Percentiles rank a stretch among this genome's conserved stretches.
These are phyloP conservation scores for Neomorphus geoffroyi DNA, from an alignment of 2,797 vertebrate genomes.

Conservation along the genomic window DNA sequence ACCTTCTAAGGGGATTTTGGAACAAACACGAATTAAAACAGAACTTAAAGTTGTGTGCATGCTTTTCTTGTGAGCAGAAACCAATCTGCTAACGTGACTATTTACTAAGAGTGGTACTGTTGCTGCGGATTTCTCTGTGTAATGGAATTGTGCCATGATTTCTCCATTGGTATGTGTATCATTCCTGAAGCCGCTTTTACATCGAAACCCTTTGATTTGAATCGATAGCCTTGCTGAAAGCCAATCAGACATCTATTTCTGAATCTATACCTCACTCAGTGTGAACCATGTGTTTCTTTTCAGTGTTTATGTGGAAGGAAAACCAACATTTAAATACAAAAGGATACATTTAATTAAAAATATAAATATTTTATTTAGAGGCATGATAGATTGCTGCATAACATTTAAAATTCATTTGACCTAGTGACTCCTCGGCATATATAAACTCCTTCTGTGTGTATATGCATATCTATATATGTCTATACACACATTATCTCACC, in stretches of 20 bases:
- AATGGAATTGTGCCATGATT: slow-evolving; percentile 85
- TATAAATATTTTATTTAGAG: slow-evolving; percentile 31
- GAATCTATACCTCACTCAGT: slow-evolving; percentile 65
- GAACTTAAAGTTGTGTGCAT: slow-evolving; percentile 92
- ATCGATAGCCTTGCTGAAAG: slow-evolving; percentile 89
- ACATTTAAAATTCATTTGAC: slow-evolving; percentile 44
- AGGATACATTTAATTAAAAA: slow-evolving; percentile 58
- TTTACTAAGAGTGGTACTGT: slow-evolving; percentile 80
- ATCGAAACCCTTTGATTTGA: slow-evolving; percentile 76
- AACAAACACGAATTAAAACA: slow-evolving; percentile 83
- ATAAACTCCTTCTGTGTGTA: slow-evolving; percentile 11
- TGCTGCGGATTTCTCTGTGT: slow-evolving; percentile 82
- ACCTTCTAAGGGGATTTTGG: slow-evolving; percentile 89
- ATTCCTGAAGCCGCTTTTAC: slow-evolving; percentile 82
- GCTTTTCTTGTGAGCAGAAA: slow-evolving; percentile 88
- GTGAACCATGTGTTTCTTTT: slow-evolving; percentile 75
- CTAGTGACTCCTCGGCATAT: slow-evolving; percentile 32
- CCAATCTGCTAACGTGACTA: slow-evolving; percentile 78
- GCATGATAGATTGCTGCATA: slow-evolving; percentile 26
- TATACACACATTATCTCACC: slow-evolving; percentile 14
- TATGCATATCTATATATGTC: slow-evolving; percentile 36
- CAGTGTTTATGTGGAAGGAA: slow-evolving; percentile 68
- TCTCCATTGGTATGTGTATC: slow-evolving; percentile 85
- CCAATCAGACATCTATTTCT: slow-evolving; percentile 81
- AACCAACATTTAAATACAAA: slow-evolving; percentile 63